Evolutionary conservation across 2,113 vertebrate genomes (phyloP).

Genomic region (Emydura subglobosa): DNA sequence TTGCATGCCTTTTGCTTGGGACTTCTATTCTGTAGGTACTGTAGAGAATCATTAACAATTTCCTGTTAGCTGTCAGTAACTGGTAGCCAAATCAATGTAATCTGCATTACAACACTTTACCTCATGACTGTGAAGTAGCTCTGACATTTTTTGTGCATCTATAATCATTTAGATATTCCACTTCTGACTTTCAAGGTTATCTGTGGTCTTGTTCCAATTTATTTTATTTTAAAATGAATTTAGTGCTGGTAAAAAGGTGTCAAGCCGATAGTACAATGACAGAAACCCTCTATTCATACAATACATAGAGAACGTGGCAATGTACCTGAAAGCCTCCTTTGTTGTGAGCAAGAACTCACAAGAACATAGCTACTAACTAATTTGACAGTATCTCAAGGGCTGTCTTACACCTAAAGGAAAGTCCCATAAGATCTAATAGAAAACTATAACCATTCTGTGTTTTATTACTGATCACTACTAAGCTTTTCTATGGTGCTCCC

Average conservation of each 20-base stretch:
- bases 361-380: background rate
- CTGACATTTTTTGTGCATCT: slow-evolving; percentile 22
- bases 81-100: slow-evolving; percentile 52
- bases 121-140: slow-evolving; percentile 52
- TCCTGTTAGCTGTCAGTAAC: slow-evolving; percentile 54
- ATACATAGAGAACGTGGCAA: background rate
- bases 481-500: background rate
- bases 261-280: background rate
- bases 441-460: background rate
- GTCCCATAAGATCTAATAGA: background rate
- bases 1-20: slow-evolving; percentile 26
- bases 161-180: slow-evolving; percentile 38
- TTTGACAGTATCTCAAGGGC: background rate
- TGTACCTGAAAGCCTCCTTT: background rate
- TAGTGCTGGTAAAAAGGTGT: background rate
- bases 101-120: slow-evolving; percentile 59
- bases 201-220: slow-evolving; percentile 28
- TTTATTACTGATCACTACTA: background rate
- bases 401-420: background rate
- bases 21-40: slow-evolving; percentile 1
- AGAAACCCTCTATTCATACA: background rate
- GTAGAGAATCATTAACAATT: slow-evolving; percentile 48
- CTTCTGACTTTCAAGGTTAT: slow-evolving; percentile 44
- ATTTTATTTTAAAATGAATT: background rate
- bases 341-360: background rate